Evolutionary conservation across 2,113 vertebrate genomes (phyloP).

Genomic region (Puntigrus tetrazona): DNA sequence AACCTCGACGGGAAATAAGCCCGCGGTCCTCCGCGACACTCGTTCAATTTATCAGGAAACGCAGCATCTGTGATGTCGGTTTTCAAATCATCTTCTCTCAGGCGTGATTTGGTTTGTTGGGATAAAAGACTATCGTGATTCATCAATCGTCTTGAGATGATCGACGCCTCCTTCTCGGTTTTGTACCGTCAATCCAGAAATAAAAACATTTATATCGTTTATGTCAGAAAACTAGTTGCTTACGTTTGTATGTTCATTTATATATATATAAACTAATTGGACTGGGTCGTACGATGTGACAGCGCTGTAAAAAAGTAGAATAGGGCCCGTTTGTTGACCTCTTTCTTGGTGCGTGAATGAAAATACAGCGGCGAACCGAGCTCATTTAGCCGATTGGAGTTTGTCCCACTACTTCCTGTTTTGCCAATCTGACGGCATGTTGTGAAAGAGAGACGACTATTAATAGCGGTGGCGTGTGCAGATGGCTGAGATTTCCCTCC

Average conservation of each 20-base stretch:
- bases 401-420: conserved; percentile 41
- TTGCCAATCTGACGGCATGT: conserved; percentile 50
- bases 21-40: background rate
- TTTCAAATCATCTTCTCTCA: background rate
- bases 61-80: background rate
- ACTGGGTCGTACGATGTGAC: no score
- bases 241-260: no score
- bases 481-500: conserved; percentile 36
- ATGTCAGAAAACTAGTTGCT: no score
- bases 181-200: background rate
- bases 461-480: conserved; percentile 51
- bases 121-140: background rate
- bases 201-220: no score
- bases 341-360: background rate
- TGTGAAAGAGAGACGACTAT: conserved; percentile 56
- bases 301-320: no score
- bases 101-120: background rate
- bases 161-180: background rate
- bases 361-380: background rate
- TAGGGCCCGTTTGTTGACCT: background rate
- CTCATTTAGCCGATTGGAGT: background rate
- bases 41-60: background rate
- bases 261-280: no score
- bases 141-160: background rate
- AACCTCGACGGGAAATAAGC: background rate